These are phyloP conservation scores for Nibea albiflora DNA, from an alignment of 2,113 vertebrate species.

Conservation along the genomic window DNA sequence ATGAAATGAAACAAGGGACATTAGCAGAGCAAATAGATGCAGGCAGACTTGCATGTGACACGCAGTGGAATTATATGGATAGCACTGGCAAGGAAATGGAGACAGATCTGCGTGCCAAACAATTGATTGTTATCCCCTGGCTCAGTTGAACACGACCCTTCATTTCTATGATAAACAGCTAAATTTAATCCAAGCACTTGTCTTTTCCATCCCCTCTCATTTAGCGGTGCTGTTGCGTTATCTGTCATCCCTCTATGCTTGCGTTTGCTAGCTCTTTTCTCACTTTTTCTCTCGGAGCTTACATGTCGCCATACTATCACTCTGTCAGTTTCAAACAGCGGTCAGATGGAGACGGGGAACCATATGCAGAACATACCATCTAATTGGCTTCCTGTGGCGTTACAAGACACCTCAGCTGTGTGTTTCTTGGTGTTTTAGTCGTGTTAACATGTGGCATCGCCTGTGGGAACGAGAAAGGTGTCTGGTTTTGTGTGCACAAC, in stretches of 20 bases:
- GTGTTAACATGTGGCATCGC: constrained; percentile 28
- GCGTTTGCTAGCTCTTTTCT: constrained; percentile 1
- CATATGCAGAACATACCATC: constrained; percentile 32
- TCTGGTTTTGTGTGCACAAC: constrained; percentile 5
- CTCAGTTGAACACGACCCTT: constrained; percentile 56
- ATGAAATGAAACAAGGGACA: constrained; percentile 56
- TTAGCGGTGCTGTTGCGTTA: constrained; percentile 32
- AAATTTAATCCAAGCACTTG: constrained; percentile 59
- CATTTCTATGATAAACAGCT: constrained; percentile 76
- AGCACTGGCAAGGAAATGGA: constrained; percentile 37
- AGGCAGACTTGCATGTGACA: constrained; percentile 34
- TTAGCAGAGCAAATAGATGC: constrained; percentile 39
- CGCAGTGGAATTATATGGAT: constrained; percentile 42
- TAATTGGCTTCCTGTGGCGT: constrained; percentile 51
- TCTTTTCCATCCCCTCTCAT: constrained; percentile 51
- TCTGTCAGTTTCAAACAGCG: neutral
- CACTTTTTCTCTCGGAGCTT: neutral
- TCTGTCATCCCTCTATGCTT: constrained; percentile 8
- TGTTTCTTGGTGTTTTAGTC: constrained; percentile 17
- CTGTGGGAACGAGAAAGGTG: constrained; percentile 5
- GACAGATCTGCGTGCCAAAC: constrained; percentile 47
- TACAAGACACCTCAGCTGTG: constrained; percentile 28
- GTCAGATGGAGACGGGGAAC: constrained; percentile 21
- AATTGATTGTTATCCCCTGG: constrained; percentile 63
- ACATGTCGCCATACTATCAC: neutral